A percentile compares a stretch with the other conserved stretches of the same genome.
Conservation (phyloP, 1,140 invertebrate genomes). For the Bombus confusus region DNA sequence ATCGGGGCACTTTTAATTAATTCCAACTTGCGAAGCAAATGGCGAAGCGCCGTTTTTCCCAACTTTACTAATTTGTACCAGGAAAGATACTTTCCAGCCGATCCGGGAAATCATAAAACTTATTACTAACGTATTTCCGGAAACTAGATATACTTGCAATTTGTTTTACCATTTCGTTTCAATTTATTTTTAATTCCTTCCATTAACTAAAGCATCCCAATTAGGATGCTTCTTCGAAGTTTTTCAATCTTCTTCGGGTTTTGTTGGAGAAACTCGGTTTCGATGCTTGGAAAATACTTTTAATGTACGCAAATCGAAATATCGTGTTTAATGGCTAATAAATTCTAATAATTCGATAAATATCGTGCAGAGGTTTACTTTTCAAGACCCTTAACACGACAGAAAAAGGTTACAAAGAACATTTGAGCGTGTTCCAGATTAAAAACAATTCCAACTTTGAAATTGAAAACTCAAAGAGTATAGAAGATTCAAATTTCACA, state of each 20-base stretch:
- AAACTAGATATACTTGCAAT: not conserved
- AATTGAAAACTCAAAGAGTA: not conserved
- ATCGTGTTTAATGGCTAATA: not conserved
- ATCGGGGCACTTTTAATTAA: not conserved
- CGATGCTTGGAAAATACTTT: not conserved
- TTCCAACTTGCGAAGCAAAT: not conserved
- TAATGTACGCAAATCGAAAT: not conserved
- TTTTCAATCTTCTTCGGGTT: not conserved
- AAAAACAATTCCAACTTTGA: not conserved
- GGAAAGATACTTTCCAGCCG: too few relatives aligned
- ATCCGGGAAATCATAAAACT: not conserved
- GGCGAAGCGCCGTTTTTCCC: not conserved
- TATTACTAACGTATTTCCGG: not conserved
- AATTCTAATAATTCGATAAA: not conserved
- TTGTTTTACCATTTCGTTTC: not conserved
- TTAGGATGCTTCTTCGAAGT: not conserved
- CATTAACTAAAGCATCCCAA: not conserved
- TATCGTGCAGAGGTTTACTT: not conserved
- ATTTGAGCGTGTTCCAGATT: not conserved
- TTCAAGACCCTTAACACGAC: not conserved
- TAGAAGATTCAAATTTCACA: conserved; percentile 2
- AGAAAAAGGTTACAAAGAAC: not conserved
- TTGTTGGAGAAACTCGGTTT: not conserved
- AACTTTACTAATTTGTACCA: not conserved
- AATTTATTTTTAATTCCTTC: not conserved